These are phyloP conservation scores for Chloropsis cyanopogon DNA, from an alignment of 2,113 vertebrate genomes.

Conservation along the genomic window DNA sequence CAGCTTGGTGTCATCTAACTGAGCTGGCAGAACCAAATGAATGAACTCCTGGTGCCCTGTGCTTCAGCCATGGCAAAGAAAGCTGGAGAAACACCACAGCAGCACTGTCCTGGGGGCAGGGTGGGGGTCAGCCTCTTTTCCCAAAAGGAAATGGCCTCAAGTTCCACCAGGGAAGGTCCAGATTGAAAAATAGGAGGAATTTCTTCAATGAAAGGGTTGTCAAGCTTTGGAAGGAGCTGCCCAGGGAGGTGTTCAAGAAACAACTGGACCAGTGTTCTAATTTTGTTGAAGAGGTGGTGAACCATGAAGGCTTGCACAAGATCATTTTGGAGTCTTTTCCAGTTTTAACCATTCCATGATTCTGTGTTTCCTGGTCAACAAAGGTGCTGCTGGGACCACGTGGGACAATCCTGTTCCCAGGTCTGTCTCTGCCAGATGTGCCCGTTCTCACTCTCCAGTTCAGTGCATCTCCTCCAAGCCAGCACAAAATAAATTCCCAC, in stretches of 20 bases:
- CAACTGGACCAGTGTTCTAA: too few species aligned
- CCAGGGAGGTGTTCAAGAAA: not conserved
- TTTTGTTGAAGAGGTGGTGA: not conserved
- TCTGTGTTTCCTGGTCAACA: not conserved
- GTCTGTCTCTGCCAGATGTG: not conserved
- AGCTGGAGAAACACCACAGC: not conserved
- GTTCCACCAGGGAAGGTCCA: not conserved
- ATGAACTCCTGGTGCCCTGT: not conserved
- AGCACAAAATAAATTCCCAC: not conserved
- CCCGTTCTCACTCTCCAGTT: not conserved
- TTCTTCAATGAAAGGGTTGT: not conserved
- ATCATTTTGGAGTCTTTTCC: not conserved
- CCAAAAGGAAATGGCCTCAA: not conserved
- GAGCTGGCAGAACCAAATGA: not conserved
- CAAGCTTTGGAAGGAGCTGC: accelerated
- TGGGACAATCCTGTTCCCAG: not conserved
- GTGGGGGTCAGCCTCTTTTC: not conserved
- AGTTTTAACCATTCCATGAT: not conserved
- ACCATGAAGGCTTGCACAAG: not conserved
- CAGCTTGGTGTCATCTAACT: accelerated
- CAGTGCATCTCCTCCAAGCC: not conserved
- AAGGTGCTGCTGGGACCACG: not conserved
- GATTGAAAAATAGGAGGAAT: not conserved
- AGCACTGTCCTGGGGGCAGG: not conserved
- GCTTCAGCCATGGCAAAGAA: not conserved